Evolutionary conservation across 2,797 vertebrate species (phyloP).

Genomic region (Gastrophryne carolinensis): DNA sequence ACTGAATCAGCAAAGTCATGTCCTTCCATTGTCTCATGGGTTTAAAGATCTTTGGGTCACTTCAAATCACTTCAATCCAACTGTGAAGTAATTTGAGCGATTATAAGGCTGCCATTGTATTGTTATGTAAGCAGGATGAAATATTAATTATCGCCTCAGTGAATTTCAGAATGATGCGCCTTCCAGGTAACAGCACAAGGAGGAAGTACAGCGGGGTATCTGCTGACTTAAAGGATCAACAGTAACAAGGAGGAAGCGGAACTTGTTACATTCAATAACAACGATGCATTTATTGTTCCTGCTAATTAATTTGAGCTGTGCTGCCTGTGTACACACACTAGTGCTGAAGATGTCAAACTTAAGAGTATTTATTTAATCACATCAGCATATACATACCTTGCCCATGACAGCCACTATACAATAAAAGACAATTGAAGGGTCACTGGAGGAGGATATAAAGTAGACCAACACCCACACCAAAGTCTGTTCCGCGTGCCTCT

Average conservation of each 20-base stretch:
- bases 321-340: not conserved
- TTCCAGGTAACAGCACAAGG: not conserved
- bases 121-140: not conserved
- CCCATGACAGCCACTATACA: not conserved
- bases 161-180: not conserved
- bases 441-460: no score
- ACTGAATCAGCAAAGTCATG: no score
- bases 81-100: no score
- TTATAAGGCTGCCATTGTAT: no score
- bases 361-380: not conserved
- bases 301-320: not conserved
- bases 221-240: not conserved
- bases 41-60: no score
- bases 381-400: not conserved
- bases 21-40: no score
- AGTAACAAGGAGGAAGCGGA: not conserved
- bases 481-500: no score
- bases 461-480: no score
- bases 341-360: not conserved
- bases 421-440: no score
- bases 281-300: not conserved
- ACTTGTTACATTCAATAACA: not conserved
- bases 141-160: not conserved
- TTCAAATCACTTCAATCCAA: no score
- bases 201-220: not conserved